A percentile compares a stretch with the other conserved stretches of the same genome.
Evolutionary conservation across 2,113 vertebrate genomes (phyloP).

Genomic region (Bubo scandiacus): DNA sequence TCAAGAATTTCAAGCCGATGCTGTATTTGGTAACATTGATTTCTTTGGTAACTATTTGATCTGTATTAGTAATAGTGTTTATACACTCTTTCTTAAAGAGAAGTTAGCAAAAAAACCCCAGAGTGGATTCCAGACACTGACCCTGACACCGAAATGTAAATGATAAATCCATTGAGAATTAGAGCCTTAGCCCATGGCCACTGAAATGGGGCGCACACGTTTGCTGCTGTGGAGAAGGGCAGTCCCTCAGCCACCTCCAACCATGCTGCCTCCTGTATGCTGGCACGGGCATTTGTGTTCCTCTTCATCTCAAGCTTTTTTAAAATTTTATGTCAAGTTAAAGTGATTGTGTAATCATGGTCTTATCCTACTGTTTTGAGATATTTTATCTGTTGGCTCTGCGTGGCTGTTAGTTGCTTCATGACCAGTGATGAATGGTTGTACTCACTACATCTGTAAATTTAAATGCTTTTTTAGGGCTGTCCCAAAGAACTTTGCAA

Average conservation of each 20-base stretch:
- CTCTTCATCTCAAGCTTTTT: neutral
- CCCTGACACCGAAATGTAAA: neutral
- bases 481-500: neutral
- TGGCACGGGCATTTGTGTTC: neutral
- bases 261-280: rapidly evolving
- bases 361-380: neutral
- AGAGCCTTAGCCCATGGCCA: neutral
- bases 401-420: neutral
- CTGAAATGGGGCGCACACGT: neutral
- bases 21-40: neutral
- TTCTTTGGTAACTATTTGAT: neutral
- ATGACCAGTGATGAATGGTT: neutral
- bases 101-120: neutral
- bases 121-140: neutral
- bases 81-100: neutral
- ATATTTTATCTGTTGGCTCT: neutral
- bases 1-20: neutral
- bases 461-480: neutral
- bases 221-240: neutral
- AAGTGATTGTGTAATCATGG: neutral
- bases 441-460: neutral
- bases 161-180: neutral
- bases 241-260: too few relatives aligned
- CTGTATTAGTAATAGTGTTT: neutral
- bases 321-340: rapidly evolving